Evolutionary conservation across 2,888 invertebrate genomes (phyloP), one percentile per base, ranked within the genome.

Genomic region (Dermolepida albohirtum): DNA sequence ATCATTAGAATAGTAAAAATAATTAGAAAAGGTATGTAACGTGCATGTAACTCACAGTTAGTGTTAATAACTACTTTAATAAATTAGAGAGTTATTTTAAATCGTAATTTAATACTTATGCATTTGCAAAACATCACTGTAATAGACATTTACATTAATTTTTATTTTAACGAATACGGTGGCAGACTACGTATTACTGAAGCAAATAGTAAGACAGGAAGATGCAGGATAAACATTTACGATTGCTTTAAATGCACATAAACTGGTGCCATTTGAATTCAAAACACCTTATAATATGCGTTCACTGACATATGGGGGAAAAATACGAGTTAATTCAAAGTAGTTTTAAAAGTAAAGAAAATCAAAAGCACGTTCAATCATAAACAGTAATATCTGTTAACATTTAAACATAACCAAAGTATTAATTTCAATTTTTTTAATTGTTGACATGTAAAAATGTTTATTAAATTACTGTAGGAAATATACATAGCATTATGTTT

Each of bases 221-320:
- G 47, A 44, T 29, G 59, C 59, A 62, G 34, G 43, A 47, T 17
- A 34, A 47, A 47, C 47, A 34, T 59, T 66, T 51, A 59, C 59
- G 59, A 66, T 34, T 51, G 40, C 22, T 66, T 66, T 66, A 66
- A 41, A 59, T 50, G 40, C 50, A 41, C 66, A 66, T 66, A 66
- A 66, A 66, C 57, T 49, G 57, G 47, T 57, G 49, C 41, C 41
- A 50, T 66, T 57, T 66, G 51, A 59, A 57, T 41, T 66, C 29
- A 57, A 62, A 66, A 59, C 49, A 50, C 59, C 57, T 59, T 66
- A n/a, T 64, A 29, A 64, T 64, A 62, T 47, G 47, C 59, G n/a
- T 10, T 47, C 34, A 34, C 34, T 39, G 47, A 62, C 47, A 47
- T 49, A 16, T 47, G 34, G 14, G n/a, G 16, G 10, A 62, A 62